phyloP scores from a whole-genome alignment of 2,888 invertebrate genomes.

The Hydrotaea cyrtoneurina region DNA sequence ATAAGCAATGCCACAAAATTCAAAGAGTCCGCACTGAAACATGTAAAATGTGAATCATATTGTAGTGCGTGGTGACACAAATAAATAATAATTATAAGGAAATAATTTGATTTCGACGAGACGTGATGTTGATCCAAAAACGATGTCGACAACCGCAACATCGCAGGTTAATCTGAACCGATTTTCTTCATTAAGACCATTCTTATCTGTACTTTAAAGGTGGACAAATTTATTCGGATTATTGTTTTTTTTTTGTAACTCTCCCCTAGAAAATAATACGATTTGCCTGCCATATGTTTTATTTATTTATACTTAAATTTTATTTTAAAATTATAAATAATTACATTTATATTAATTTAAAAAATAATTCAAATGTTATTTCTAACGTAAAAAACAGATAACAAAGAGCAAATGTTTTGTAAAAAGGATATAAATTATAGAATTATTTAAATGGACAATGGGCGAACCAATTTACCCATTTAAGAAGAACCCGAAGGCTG shows the following conservation, averaged over 20 bases:
- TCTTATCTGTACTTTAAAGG: no score
- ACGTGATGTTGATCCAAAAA: no score
- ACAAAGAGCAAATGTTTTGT: conserved; percentile 44
- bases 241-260: background rate
- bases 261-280: background rate
- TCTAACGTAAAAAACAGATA: conserved; percentile 47
- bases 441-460: background rate
- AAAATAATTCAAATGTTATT: conserved; percentile 58
- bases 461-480: background rate
- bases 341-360: conserved; percentile 61
- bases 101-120: no score
- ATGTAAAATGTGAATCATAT: no score
- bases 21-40: no score
- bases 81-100: no score
- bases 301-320: conserved; percentile 64
- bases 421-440: conserved; percentile 21
- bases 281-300: background rate
- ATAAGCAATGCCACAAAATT: no score
- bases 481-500: background rate
- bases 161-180: no score
- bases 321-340: conserved; percentile 63
- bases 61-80: no score
- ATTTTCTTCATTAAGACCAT: no score
- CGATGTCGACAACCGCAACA: no score
- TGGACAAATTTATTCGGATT: no score